phyloP scores from a whole-genome alignment of 2,113 vertebrate species.

The Telmatochromis sp. region DNA sequence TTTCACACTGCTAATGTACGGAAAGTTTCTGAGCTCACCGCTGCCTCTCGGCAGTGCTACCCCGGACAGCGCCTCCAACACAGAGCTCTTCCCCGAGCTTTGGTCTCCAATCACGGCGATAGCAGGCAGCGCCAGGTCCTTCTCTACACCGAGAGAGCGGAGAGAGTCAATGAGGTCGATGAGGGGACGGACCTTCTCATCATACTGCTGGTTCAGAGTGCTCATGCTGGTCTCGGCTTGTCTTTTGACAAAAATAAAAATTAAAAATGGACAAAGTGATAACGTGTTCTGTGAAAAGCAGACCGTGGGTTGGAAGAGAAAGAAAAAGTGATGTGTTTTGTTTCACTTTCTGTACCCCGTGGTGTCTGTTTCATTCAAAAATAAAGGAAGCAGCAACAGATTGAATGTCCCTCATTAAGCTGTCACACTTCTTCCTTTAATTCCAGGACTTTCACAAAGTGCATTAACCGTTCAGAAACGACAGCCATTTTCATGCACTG shows the following conservation, averaged over 20 bases:
- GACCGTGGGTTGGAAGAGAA: accelerated
- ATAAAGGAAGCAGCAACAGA: background rate
- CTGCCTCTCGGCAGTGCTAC: no score
- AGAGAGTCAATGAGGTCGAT: slow-evolving; percentile 41
- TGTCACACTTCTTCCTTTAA: background rate
- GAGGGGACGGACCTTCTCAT: background rate
- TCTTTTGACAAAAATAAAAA: accelerated
- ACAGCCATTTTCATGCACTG: background rate
- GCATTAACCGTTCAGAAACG: background rate
- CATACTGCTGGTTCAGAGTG: background rate
- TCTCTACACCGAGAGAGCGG: slow-evolving; percentile 4
- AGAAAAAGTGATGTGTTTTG: background rate
- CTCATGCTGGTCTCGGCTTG: accelerated
- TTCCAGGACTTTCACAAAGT: background rate
- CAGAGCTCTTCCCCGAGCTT: no score
- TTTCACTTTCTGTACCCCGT: accelerated
- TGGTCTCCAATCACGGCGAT: no score
- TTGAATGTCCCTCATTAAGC: accelerated
- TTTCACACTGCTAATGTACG: no score
- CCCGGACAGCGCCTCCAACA: no score
- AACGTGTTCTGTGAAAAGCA: accelerated
- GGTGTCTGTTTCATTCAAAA: background rate
- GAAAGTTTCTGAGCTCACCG: no score
- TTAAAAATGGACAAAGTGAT: background rate
- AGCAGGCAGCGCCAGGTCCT: no score